Evolutionary conservation across 2,113 vertebrate genomes (phyloP).

Genomic region (Microtus richardsoni): DNA sequence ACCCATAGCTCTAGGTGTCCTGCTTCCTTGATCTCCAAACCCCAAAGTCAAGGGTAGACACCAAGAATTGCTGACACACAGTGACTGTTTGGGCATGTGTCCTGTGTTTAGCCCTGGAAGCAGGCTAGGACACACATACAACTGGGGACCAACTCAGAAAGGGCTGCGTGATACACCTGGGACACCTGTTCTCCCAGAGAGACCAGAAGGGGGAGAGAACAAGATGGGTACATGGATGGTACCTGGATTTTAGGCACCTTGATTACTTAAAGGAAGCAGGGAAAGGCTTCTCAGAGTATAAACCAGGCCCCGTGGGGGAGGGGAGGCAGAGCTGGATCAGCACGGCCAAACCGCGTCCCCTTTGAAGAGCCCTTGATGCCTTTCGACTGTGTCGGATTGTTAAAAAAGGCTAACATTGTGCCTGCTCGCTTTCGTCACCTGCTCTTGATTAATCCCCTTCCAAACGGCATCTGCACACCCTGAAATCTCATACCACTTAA

Average conservation of each 20-base stretch:
- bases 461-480: conserved; percentile 88
- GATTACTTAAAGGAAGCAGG: not conserved
- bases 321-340: conserved; percentile 80
- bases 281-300: not conserved
- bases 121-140: fast-evolving
- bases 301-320: not conserved
- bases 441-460: conserved; percentile 89
- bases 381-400: conserved; percentile 87
- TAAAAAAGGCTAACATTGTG: conserved; percentile 87
- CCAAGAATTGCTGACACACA: fast-evolving
- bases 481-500: conserved; percentile 90
- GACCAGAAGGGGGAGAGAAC: too few relatives aligned
- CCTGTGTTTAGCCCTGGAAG: fast-evolving
- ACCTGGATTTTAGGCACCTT: not conserved
- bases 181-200: not conserved
- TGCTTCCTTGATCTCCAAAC: fast-evolving
- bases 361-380: conserved; percentile 84
- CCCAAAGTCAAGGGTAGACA: not conserved
- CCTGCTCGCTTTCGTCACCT: conserved; percentile 89
- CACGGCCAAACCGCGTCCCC: conserved; percentile 81
- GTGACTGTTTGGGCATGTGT: fast-evolving
- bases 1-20: fast-evolving
- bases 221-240: fast-evolving
- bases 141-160: not conserved
- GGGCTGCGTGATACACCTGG: fast-evolving